Evolutionary conservation across 1,140 invertebrate species (phyloP), one percentile per base, ranked within the genome.

Genomic region (Anastrepha ludens): DNA sequence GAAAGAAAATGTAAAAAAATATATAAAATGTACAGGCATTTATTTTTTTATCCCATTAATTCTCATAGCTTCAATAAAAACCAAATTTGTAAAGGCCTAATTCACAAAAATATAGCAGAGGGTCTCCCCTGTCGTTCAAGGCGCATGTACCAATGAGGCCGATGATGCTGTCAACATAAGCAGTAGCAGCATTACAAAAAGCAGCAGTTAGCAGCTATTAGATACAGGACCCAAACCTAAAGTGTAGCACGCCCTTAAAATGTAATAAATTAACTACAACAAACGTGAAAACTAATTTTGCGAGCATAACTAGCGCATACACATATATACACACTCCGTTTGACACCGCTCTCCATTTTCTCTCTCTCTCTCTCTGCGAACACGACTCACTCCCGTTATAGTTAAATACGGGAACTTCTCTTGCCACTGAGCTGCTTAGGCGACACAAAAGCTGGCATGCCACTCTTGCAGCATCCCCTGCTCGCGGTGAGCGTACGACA

Each of bases 221-320:
- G 11, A 81, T 81, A 55, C 47, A 55, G 47, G 47, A 29, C 8
- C 11, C n/a, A 81, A 81, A n/a, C n/a, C 20, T 17, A 55, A 29
- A 81, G 47, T n/a, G n/a, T 9, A 81, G 74, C 74, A 81, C 74
- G 74, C 74, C 74, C 74, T 55, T 81, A 55, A 81, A 81, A 81
- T 55, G n/a, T 50, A 81, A 81, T 81, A 81, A 81, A 81, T 81
- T 81, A 55, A 55, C 74, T 81, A 55, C 50, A 81, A 29, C 74
- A 20, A 81, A 81, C 50, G 29, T 81, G 47, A 81, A 81, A 55
- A n/a, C 9, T 50, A 74, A 74, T 8, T 58, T 47, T 2, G 6
- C 50, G 17, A 47, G 67, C 15, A n/a, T 74, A 15, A 9, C 3
- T 39, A 41, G 39, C 5, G 39, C 7, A 8, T 58, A 58, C 7